Evolutionary conservation across 2,888 invertebrate species (phyloP).

Genomic region (Darwinula stevensoni): DNA sequence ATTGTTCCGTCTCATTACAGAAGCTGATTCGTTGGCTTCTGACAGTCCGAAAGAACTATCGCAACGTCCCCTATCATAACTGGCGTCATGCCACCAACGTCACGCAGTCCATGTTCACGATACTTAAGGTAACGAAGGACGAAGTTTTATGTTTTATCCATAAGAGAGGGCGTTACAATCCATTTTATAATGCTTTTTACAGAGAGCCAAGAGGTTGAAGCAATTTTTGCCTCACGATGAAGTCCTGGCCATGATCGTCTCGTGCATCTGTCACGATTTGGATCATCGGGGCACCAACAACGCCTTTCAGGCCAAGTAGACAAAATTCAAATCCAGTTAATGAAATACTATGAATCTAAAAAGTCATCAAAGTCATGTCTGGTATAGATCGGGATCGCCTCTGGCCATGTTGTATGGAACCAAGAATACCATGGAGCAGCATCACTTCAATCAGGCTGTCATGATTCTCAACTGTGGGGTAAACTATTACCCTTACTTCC

Average conservation of each 20-base stretch:
- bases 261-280: slow-evolving; percentile 27
- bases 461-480: slow-evolving; percentile 26
- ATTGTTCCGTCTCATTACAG: too few species aligned
- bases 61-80: slow-evolving; percentile 80
- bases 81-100: slow-evolving; percentile 38
- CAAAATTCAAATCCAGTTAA: too few species aligned
- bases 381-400: slow-evolving; percentile 21
- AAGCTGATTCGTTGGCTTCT: slow-evolving; percentile 32
- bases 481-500: slow-evolving; percentile 9
- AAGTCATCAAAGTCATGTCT: too few species aligned
- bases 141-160: too few species aligned
- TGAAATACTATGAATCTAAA: too few species aligned
- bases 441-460: slow-evolving; percentile 30
- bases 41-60: slow-evolving; percentile 78
- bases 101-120: slow-evolving; percentile 22
- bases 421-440: slow-evolving; percentile 30
- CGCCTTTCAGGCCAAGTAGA: slow-evolving; percentile 24
- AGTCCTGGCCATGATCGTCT: slow-evolving; percentile 25
- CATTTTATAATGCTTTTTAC: not conserved
- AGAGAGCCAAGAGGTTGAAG: not conserved
- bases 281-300: slow-evolving; percentile 29
- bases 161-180: too few species aligned
- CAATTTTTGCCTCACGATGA: slow-evolving; percentile 16
- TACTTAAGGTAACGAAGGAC: slow-evolving; percentile 22
- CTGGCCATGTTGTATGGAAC: slow-evolving; percentile 22